Evolutionary conservation across 2,888 invertebrate species (phyloP).

Genomic region (Drosophila buzzatii): DNA sequence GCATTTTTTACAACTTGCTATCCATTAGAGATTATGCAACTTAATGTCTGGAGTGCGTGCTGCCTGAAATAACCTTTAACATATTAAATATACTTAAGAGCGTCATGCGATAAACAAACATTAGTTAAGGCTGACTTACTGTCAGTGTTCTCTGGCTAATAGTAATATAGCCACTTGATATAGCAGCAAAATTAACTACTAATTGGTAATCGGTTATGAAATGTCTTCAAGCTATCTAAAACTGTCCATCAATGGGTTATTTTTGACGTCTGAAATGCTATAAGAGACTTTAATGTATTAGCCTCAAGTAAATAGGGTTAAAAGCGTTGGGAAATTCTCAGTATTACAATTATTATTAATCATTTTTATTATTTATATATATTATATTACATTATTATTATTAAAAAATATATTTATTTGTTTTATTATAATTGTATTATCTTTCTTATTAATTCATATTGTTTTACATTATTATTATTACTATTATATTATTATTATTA

Average conservation of each 20-base stretch:
- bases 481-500: neutral
- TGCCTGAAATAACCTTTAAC: slow-evolving; percentile 4
- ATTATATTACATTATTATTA: neutral
- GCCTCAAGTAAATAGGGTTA: neutral
- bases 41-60: slow-evolving; percentile 27
- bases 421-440: neutral
- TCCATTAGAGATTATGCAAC: neutral
- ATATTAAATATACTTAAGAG: slow-evolving; percentile 6
- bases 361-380: neutral
- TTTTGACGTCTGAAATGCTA: neutral
- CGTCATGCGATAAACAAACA: slow-evolving; percentile 34
- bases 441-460: neutral
- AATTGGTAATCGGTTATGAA: slow-evolving; percentile 68
- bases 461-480: neutral
- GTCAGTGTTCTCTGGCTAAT: neutral
- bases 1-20: neutral
- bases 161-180: slow-evolving; percentile 18
- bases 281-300: slow-evolving; percentile 39
- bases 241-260: slow-evolving; percentile 45
- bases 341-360: neutral
- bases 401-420: neutral
- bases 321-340: neutral
- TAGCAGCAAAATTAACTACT: slow-evolving; percentile 24
- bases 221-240: slow-evolving; percentile 51
- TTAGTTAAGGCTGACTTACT: neutral